Conservation (phyloP, 2,797 vertebrate species). For the Rhyacichthys aspro region DNA sequence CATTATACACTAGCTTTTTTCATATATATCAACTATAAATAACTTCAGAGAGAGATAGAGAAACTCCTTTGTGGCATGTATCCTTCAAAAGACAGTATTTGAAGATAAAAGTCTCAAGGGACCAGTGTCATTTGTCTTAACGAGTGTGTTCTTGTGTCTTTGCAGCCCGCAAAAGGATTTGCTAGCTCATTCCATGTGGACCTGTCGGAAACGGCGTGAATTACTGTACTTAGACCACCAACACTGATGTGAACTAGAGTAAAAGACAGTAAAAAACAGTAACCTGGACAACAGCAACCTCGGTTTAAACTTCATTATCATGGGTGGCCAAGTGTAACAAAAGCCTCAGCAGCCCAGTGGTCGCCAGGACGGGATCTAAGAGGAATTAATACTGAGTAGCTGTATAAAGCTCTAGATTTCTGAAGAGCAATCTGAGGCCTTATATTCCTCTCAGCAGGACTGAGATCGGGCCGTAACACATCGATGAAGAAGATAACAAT, state of each 20-base stretch:
- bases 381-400: constrained; percentile 76
- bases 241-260: constrained; percentile 62
- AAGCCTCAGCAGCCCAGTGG: constrained; percentile 82
- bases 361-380: constrained; percentile 77
- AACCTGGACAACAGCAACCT: constrained; percentile 85
- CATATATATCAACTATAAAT: constrained; percentile 54
- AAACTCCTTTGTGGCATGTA: constrained; percentile 58
- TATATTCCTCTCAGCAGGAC: constrained; percentile 97
- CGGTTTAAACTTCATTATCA: constrained; percentile 92
- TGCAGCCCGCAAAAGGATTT: constrained; percentile 99
- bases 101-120: constrained; percentile 54
- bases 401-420: constrained; percentile 59
- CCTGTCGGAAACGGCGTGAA: constrained; percentile 96
- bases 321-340: constrained; percentile 86
- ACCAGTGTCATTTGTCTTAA: constrained; percentile 65
- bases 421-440: constrained; percentile 82
- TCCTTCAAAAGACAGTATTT: constrained; percentile 63
- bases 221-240: constrained; percentile 87
- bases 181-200: constrained; percentile 98
- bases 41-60: constrained; percentile 43
- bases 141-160: constrained; percentile 77
- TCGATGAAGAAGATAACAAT: constrained; percentile 55
- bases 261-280: constrained; percentile 59
- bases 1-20: constrained; percentile 40
- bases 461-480: constrained; percentile 90